These are phyloP conservation scores for Lepidocyrtoides sp. DNA, from an alignment of 2,888 invertebrate species.

Conservation along the genomic window DNA sequence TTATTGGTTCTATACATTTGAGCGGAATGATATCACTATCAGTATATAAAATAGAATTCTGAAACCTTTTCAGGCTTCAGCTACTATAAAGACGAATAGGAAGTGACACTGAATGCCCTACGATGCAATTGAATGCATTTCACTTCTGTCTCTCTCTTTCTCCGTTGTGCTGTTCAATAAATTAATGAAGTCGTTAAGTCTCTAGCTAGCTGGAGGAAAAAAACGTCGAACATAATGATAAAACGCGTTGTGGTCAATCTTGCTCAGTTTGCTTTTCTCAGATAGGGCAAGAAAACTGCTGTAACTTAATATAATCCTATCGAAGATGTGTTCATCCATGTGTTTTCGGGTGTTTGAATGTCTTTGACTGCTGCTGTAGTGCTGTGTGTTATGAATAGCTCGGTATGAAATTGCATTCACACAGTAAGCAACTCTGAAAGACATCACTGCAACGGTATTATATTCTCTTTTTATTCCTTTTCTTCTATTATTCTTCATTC, in stretches of 20 bases:
- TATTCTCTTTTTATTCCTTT: too few species aligned
- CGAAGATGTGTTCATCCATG: not conserved
- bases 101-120: conserved; percentile 58
- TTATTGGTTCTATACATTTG: not conserved
- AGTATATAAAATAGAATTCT: not conserved
- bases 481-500: conserved; percentile 26
- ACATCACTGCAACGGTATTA: not conserved
- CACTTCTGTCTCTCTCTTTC: conserved; percentile 3
- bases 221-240: conserved; percentile 23
- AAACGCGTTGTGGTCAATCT: conserved; percentile 56
- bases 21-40: not conserved
- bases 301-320: not conserved
- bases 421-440: not conserved
- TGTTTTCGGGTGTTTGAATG: not conserved
- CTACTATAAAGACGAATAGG: conserved; percentile 30
- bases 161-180: conserved; percentile 65
- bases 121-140: conserved; percentile 49
- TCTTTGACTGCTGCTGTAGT: too few species aligned
- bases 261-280: not conserved
- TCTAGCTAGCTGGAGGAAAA: conserved; percentile 9
- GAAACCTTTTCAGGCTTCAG: conserved; percentile 37
- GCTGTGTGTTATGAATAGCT: not conserved
- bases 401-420: not conserved
- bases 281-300: not conserved
- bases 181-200: conserved; percentile 77